Evolutionary conservation across 2,888 invertebrate genomes (phyloP).

Genomic region (Julus scandinavius): DNA sequence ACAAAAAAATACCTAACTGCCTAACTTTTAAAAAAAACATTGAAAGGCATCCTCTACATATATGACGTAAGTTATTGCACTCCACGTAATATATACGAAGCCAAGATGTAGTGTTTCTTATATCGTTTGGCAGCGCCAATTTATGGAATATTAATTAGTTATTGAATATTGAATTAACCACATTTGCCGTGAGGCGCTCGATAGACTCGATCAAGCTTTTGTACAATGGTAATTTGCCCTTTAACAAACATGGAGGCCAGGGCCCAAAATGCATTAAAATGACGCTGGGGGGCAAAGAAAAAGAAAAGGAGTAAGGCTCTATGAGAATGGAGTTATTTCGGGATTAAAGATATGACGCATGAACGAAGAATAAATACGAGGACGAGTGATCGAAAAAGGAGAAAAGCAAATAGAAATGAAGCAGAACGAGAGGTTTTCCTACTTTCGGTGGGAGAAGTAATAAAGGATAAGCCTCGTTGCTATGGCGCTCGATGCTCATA

Average conservation of each 20-base stretch:
- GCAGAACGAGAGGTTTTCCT: not conserved
- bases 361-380: not conserved
- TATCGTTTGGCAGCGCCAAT: too few relatives aligned
- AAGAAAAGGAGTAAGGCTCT: not conserved
- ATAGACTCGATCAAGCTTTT: too few relatives aligned
- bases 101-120: too few relatives aligned
- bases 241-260: not conserved
- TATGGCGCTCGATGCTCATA: not conserved
- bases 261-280: not conserved
- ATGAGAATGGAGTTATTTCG: slow-evolving; percentile 33
- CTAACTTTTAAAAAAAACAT: too few relatives aligned
- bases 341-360: slow-evolving; percentile 26
- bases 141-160: too few relatives aligned
- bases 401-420: slow-evolving; percentile 11
- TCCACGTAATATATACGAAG: too few relatives aligned
- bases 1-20: too few relatives aligned
- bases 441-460: not conserved
- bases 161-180: too few relatives aligned
- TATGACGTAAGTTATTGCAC: too few relatives aligned
- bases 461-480: not conserved
- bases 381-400: not conserved
- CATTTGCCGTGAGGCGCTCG: too few relatives aligned
- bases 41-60: too few relatives aligned
- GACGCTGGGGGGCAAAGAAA: not conserved
- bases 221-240: not conserved